A percentile compares a stretch with the other conserved stretches of the same genome.
Conservation (phyloP, 53 echinoderm and acorn worm species). For the Apostichopus leukothele region DNA sequence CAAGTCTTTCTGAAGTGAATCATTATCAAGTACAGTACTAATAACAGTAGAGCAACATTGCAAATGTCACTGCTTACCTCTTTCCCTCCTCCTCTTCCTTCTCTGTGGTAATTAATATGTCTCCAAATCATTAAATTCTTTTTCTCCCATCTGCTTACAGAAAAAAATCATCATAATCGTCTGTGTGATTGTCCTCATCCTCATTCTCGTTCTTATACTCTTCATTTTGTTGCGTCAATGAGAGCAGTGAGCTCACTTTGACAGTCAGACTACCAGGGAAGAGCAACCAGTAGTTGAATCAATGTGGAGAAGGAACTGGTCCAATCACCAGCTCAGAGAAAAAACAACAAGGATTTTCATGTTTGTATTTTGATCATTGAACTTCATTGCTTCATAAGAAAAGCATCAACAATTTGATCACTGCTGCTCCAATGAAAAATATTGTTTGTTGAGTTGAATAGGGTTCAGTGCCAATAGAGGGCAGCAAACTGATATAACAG, state of each 20-base stretch:
- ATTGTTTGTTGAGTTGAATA: no score
- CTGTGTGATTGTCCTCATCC: slow-evolving; percentile 68
- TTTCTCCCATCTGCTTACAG: slow-evolving; percentile 58
- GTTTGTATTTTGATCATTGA: background rate
- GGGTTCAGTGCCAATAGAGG: no score
- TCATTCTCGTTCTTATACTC: slow-evolving; percentile 64
- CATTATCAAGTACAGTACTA: no score
- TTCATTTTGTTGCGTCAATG: slow-evolving; percentile 25
- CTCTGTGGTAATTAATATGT: background rate
- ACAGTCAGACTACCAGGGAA: background rate
- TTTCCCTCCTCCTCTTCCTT: background rate
- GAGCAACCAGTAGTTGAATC: background rate
- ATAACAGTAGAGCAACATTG: no score
- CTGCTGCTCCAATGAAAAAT: no score
- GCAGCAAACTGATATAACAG: no score
- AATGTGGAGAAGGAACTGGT: background rate
- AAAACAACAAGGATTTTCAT: background rate
- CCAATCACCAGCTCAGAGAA: background rate
- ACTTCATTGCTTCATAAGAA: background rate
- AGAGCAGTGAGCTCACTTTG: background rate
- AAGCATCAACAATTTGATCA: background rate
- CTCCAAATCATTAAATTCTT: background rate
- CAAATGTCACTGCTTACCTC: no score
- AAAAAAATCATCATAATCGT: slow-evolving; percentile 86
- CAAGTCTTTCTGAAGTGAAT: no score